These are phyloP conservation scores for Myotis vivesi DNA, from an alignment of 2,797 vertebrate species.

Conservation along the genomic window DNA sequence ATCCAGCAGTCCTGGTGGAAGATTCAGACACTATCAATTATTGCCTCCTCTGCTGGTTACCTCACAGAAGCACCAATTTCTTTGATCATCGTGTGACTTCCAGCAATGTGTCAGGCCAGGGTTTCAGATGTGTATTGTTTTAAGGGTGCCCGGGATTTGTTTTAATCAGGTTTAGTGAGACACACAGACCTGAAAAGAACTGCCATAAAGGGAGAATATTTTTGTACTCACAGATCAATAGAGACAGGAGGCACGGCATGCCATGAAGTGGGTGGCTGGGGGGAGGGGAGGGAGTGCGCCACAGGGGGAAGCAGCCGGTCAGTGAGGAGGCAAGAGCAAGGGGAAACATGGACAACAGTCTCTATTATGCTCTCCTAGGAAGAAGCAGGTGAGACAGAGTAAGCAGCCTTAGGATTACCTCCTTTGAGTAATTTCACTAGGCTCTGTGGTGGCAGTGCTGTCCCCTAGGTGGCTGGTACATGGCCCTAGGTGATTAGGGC, in stretches of 20 bases:
- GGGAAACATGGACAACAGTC: too few relatives aligned
- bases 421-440: background rate
- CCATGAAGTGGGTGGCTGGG: too few relatives aligned
- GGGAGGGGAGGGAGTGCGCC: fast-evolving
- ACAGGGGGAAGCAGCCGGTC: background rate
- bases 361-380: background rate
- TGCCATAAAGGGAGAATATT: background rate
- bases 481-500: too few relatives aligned
- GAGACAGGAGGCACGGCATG: background rate
- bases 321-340: background rate
- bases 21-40: background rate
- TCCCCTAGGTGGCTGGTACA: background rate
- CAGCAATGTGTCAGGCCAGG: background rate
- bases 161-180: background rate
- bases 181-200: background rate
- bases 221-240: background rate
- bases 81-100: background rate
- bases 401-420: background rate
- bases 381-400: background rate
- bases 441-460: background rate
- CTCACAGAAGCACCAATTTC: background rate
- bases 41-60: background rate
- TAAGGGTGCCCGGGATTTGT: background rate
- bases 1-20: background rate
- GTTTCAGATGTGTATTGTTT: background rate